Percentiles rank a stretch among this genome's conserved stretches.
phyloP scores from a whole-genome alignment of 2,797 vertebrate genomes.

The Notolabrus celidotus region DNA sequence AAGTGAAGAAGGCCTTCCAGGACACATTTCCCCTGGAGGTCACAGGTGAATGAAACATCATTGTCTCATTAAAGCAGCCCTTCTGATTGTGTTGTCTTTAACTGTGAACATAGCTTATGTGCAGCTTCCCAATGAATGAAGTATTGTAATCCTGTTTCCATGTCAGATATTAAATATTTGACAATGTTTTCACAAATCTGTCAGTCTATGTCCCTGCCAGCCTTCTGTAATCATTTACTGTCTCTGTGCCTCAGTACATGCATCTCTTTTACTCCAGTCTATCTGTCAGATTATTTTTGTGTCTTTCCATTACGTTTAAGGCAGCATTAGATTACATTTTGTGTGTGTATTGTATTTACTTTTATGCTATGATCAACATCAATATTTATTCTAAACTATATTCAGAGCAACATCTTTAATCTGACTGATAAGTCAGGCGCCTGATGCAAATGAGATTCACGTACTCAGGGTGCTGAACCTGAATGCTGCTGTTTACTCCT shows the following conservation, averaged over 20 bases:
- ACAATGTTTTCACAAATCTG: slow-evolving; percentile 4
- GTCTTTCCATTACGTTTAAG: too few species aligned
- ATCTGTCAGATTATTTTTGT: too few species aligned
- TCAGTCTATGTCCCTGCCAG: slow-evolving; percentile 14
- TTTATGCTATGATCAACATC: slow-evolving; percentile 29
- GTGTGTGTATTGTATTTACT: background rate
- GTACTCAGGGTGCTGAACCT: slow-evolving; percentile 1
- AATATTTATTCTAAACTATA: background rate
- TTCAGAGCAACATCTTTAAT: too few species aligned
- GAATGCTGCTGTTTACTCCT: slow-evolving; percentile 44
- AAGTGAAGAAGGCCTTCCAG: slow-evolving; percentile 92
- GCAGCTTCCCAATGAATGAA: too few species aligned
- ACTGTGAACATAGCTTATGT: too few species aligned
- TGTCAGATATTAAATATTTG: too few species aligned
- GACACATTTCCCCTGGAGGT: slow-evolving; percentile 95
- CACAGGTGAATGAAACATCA: slow-evolving; percentile 84
- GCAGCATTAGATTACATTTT: too few species aligned
- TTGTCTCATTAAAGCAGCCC: background rate
- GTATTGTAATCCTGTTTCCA: too few species aligned
- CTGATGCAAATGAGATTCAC: slow-evolving; percentile 59
- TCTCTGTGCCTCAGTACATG: slow-evolving; percentile 16
- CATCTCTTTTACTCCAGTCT: background rate
- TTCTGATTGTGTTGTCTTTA: too few species aligned
- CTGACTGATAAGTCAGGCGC: slow-evolving; percentile 57
- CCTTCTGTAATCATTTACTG: background rate